phyloP scores from a whole-genome alignment of 1,140 invertebrate species.

The Goniozus legneri region DNA sequence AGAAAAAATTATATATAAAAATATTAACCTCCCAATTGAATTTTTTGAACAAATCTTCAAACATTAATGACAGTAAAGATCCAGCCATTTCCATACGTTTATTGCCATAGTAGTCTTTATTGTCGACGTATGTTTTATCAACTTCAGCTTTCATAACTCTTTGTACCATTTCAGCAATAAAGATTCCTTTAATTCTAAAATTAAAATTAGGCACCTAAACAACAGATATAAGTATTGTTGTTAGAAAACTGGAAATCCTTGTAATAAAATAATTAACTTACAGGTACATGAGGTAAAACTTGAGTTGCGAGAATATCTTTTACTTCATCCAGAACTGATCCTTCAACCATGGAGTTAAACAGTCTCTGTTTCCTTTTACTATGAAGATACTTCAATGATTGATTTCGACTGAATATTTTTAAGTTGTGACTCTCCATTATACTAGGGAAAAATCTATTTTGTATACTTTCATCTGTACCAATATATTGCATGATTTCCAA shows the following conservation, averaged over 20 bases:
- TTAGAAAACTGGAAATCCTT: background rate
- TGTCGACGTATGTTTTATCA: conserved; percentile 95
- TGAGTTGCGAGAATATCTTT: conserved; percentile 98
- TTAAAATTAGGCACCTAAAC: background rate
- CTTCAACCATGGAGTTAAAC: conserved; percentile 69
- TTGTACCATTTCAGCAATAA: conserved; percentile 98
- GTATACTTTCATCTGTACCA: conserved; percentile 98
- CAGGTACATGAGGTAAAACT: conserved; percentile 98
- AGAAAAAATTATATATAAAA: background rate
- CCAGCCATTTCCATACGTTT: conserved; percentile 96
- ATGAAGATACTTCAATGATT: conserved; percentile 97
- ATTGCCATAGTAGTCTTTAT: conserved; percentile 99
- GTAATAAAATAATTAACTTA: conserved; percentile 66
- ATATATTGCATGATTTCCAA: conserved; percentile 98
- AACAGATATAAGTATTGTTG: background rate
- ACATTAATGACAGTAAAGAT: conserved; percentile 90
- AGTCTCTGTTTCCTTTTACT: conserved; percentile 97
- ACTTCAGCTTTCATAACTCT: conserved; percentile 86
- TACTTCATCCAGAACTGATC: conserved; percentile 53
- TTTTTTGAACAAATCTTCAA: conserved; percentile 91
- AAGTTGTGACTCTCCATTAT: background rate
- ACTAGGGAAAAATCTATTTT: conserved; percentile 86
- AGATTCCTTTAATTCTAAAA: conserved; percentile 94
- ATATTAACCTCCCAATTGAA: conserved; percentile 57
- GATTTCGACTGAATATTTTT: conserved; percentile 73